Evolutionary conservation across 2,797 vertebrate genomes (phyloP).

Genomic region (Gymnoscopelus microlampas): DNA sequence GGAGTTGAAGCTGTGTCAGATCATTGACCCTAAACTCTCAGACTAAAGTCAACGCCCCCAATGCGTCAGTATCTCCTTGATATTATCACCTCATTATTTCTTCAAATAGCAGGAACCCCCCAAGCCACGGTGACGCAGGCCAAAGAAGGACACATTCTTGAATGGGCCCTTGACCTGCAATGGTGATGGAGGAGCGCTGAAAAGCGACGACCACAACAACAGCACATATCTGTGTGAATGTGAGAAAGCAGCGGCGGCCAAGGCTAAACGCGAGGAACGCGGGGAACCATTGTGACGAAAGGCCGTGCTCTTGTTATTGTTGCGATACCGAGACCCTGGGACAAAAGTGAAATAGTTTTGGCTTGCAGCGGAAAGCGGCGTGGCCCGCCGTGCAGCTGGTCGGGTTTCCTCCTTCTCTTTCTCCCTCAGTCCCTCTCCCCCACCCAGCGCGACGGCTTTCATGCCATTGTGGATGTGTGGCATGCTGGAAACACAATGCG

Average conservation of each 20-base stretch:
- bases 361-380: slow-evolving; percentile 53
- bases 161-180: slow-evolving; percentile 26
- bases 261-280: slow-evolving; percentile 9
- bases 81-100: slow-evolving; percentile 54
- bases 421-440: slow-evolving; percentile 22
- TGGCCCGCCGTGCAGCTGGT: slow-evolving; percentile 48
- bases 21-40: slow-evolving; percentile 11
- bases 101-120: slow-evolving; percentile 33
- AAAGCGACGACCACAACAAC: slow-evolving; percentile 29
- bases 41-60: slow-evolving; percentile 24
- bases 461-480: slow-evolving; percentile 70
- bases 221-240: slow-evolving; percentile 25
- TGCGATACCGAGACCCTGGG: slow-evolving; percentile 32
- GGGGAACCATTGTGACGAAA: slow-evolving; percentile 50
- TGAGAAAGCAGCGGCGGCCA: slow-evolving; percentile 22
- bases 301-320: slow-evolving; percentile 46
- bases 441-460: slow-evolving; percentile 57
- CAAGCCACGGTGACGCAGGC: slow-evolving; percentile 37
- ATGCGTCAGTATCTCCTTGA: slow-evolving; percentile 40
- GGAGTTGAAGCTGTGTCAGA: slow-evolving; percentile 27
- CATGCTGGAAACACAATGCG: slow-evolving; percentile 69
- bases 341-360: slow-evolving; percentile 50
- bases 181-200: slow-evolving; percentile 13
- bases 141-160: slow-evolving; percentile 30
- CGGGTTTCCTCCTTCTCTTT: slow-evolving; percentile 57